Evolutionary conservation across 2,888 invertebrate species (phyloP).

Genomic region (Drosophila barbarae): DNA sequence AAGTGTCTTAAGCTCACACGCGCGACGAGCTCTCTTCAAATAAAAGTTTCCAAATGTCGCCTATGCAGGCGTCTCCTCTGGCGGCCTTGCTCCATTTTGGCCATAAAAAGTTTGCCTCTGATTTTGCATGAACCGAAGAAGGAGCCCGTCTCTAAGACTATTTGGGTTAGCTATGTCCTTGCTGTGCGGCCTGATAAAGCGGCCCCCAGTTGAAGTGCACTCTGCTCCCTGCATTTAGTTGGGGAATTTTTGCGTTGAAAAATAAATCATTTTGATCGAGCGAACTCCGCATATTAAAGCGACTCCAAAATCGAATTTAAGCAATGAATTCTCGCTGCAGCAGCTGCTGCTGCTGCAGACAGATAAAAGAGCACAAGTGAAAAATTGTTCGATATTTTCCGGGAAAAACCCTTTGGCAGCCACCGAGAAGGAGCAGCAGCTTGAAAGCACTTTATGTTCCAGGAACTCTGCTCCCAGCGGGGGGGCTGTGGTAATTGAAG

Average conservation of each 20-base stretch:
- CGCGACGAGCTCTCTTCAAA: constrained; percentile 38
- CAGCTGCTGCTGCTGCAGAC: constrained; percentile 21
- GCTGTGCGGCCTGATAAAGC: constrained; percentile 42
- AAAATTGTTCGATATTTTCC: constrained; percentile 29
- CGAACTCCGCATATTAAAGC: constrained; percentile 58
- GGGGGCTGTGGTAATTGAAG: constrained; percentile 16
- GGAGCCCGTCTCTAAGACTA: constrained; percentile 30
- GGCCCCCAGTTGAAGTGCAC: constrained; percentile 34
- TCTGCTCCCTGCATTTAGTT: constrained; percentile 37
- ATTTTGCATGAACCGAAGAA: constrained; percentile 53
- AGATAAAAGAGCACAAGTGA: constrained; percentile 30
- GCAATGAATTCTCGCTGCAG: constrained; percentile 15
- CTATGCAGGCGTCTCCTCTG: constrained; percentile 45
- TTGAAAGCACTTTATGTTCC: constrained; percentile 22
- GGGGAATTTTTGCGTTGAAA: constrained; percentile 28
- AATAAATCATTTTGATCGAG: constrained; percentile 72
- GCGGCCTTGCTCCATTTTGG: constrained; percentile 44
- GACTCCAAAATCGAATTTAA: constrained; percentile 33
- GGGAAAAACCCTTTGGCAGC: constrained; percentile 17
- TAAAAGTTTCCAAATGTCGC: constrained; percentile 63
- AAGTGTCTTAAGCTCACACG: constrained; percentile 61
- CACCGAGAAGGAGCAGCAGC: not conserved
- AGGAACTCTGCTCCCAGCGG: constrained; percentile 4
- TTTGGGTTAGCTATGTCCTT: constrained; percentile 48
- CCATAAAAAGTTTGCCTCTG: constrained; percentile 65